These are phyloP conservation scores for Falco rusticolus DNA, from an alignment of 2,797 vertebrate species.

Conservation along the genomic window DNA sequence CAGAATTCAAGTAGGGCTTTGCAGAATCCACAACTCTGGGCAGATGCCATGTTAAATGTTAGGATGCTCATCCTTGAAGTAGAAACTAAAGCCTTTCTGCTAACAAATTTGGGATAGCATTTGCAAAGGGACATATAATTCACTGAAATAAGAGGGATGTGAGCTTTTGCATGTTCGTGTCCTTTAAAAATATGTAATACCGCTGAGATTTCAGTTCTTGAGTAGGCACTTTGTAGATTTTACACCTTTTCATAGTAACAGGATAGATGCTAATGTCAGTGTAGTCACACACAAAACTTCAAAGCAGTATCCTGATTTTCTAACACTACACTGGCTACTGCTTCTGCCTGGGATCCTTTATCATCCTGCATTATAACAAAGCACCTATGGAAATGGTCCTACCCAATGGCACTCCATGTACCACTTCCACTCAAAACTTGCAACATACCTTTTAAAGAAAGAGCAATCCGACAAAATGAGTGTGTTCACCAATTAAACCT, in stretches of 20 bases:
- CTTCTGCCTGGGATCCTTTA: neutral
- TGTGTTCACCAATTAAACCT: neutral
- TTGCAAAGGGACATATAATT: neutral
- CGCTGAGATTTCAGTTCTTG: neutral
- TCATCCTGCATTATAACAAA: neutral
- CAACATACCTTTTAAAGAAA: neutral
- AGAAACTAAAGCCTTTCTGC: neutral
- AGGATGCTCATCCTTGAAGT: neutral
- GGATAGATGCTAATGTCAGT: neutral
- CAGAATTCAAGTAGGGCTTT: neutral
- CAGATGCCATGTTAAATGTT: accelerated
- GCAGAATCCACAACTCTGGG: accelerated
- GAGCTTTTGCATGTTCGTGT: neutral
- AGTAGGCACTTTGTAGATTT: neutral
- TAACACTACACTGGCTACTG: neutral
- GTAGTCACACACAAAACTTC: neutral
- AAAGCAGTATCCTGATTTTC: neutral
- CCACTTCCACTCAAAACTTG: neutral
- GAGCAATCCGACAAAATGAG: neutral
- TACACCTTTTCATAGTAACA: neutral
- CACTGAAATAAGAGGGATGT: neutral
- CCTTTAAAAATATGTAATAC: neutral
- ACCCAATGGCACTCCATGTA: neutral
- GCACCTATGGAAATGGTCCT: neutral
- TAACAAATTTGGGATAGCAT: neutral